A percentile compares a stretch with the other conserved stretches of the same genome.
Conservation (phyloP, 2,888 invertebrate genomes). For the Exocentrus adspersus region DNA sequence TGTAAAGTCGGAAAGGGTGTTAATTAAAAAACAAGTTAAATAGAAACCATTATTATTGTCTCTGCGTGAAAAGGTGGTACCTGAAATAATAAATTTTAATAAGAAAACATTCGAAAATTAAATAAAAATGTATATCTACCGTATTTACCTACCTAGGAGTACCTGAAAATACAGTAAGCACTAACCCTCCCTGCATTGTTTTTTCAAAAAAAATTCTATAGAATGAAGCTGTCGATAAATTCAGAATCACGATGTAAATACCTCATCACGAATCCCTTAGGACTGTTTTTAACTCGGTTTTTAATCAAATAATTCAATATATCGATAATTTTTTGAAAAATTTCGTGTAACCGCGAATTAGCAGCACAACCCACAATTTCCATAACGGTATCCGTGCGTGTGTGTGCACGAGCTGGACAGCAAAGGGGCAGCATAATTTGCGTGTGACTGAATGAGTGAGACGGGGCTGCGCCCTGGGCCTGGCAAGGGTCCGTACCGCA, state of each 20-base stretch:
- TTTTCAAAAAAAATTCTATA: too few species aligned
- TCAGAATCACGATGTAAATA: background rate
- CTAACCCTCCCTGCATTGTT: background rate
- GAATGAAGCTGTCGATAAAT: background rate
- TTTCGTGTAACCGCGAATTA: too few species aligned
- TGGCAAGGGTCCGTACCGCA: conserved; percentile 25
- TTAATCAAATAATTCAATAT: too few species aligned
- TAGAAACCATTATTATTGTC: too few species aligned
- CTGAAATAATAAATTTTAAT: conserved; percentile 12
- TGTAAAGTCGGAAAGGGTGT: too few species aligned
- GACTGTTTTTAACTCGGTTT: background rate
- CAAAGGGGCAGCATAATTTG: conserved; percentile 1
- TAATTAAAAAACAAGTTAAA: too few species aligned
- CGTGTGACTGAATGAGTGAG: conserved; percentile 9
- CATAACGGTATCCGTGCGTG: background rate
- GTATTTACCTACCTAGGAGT: conserved; percentile 16
- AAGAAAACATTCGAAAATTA: conserved; percentile 1
- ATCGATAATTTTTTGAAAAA: too few species aligned
- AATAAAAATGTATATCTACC: background rate
- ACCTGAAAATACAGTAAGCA: conserved; percentile 7
- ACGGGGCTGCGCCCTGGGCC: conserved; percentile 21
- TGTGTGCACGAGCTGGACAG: conserved; percentile 24
- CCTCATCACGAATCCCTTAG: background rate
- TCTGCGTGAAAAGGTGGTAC: background rate
- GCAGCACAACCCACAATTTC: conserved; percentile 2